phyloP scores from a whole-genome alignment of 2,888 invertebrate species.

The Hemaris fuciformis region DNA sequence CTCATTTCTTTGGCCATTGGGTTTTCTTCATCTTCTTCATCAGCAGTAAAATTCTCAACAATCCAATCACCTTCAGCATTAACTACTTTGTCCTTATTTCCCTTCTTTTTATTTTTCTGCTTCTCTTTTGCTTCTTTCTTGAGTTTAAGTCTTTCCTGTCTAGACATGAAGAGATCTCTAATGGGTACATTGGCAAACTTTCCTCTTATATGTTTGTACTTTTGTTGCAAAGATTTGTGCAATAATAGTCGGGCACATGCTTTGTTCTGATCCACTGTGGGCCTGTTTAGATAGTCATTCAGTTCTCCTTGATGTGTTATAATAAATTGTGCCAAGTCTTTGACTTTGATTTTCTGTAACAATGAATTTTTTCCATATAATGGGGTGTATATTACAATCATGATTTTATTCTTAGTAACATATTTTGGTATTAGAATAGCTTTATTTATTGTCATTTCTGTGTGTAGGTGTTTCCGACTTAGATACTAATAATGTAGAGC shows the following conservation, averaged over 20 bases:
- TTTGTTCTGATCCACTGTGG: slow-evolving; percentile 59
- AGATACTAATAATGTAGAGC: too few species aligned
- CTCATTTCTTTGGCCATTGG: slow-evolving; percentile 15
- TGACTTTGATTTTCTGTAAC: slow-evolving; percentile 74
- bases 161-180: slow-evolving; percentile 69
- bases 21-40: slow-evolving; percentile 21
- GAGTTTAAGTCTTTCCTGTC: slow-evolving; percentile 62
- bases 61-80: slow-evolving; percentile 59
- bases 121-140: slow-evolving; percentile 67
- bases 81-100: slow-evolving; percentile 40
- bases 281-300: slow-evolving; percentile 59
- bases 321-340: slow-evolving; percentile 65
- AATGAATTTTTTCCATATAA: slow-evolving; percentile 5
- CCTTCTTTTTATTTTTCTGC: slow-evolving; percentile 56
- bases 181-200: slow-evolving; percentile 65
- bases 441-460: too few species aligned
- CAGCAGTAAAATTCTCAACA: slow-evolving; percentile 46
- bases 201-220: slow-evolving; percentile 59
- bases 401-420: too few species aligned
- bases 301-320: slow-evolving; percentile 64
- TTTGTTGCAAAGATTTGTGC: slow-evolving; percentile 64
- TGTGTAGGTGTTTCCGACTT: too few species aligned
- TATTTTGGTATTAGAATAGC: too few species aligned
- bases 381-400: too few species aligned
- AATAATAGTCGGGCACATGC: slow-evolving; percentile 68